Percentiles rank a stretch among this genome's conserved stretches.
phyloP scores from a whole-genome alignment of 2,888 invertebrate species.

The Tetheella fluctuosa region DNA sequence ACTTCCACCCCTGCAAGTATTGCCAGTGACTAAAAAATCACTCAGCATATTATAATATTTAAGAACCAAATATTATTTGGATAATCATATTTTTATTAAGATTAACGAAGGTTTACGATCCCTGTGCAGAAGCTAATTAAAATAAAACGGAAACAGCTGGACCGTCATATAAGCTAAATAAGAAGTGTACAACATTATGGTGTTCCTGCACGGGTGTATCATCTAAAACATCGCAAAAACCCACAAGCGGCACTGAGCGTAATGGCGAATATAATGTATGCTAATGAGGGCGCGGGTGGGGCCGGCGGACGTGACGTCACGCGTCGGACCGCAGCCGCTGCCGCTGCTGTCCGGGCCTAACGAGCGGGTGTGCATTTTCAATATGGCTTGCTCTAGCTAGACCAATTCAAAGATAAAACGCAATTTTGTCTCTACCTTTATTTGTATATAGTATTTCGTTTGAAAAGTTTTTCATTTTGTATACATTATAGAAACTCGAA shows the following conservation, averaged over 20 bases:
- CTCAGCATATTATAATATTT: no score
- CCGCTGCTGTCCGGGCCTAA: constrained; percentile 61
- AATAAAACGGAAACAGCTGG: constrained; percentile 28
- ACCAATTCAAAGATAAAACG: constrained; percentile 41
- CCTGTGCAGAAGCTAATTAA: constrained; percentile 28
- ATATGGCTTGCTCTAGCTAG: constrained; percentile 46
- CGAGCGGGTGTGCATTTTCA: constrained; percentile 78
- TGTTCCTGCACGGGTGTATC: constrained; percentile 53
- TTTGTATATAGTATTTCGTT: no score
- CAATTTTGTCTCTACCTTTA: constrained; percentile 18
- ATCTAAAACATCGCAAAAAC: constrained; percentile 73
- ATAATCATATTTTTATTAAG: not conserved
- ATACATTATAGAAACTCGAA: not conserved
- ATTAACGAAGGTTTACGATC: not conserved
- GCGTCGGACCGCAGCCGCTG: constrained; percentile 76
- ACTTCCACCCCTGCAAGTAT: no score
- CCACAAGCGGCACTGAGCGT: constrained; percentile 70
- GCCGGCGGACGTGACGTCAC: constrained; percentile 77
- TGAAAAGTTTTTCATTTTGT: no score
- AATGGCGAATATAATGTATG: constrained; percentile 82
- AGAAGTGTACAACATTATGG: constrained; percentile 44
- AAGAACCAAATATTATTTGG: no score
- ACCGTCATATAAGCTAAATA: constrained; percentile 41
- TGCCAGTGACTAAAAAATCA: no score
- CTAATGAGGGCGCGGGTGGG: constrained; percentile 76